These are phyloP conservation scores for Trypoxylus dichotomus DNA, from an alignment of 1,140 invertebrate species.

Conservation along the genomic window DNA sequence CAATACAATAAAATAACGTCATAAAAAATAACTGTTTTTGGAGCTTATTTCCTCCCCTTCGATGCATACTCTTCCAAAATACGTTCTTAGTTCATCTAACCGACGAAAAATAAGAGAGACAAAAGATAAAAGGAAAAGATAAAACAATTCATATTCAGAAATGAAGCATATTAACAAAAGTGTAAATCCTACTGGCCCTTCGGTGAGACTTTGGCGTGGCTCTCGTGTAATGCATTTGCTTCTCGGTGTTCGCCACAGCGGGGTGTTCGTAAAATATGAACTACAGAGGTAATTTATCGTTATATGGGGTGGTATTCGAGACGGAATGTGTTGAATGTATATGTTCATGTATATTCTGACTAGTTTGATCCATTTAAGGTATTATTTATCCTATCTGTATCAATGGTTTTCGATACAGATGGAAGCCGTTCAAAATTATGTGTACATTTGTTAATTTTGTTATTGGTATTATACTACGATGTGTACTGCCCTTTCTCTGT, in stretches of 20 bases:
- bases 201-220: conserved; percentile 4
- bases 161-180: not conserved
- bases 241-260: not conserved
- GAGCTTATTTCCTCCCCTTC: not conserved
- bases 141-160: no score
- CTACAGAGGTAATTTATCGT: conserved; percentile 8
- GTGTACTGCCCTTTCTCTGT: no score
- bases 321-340: not conserved
- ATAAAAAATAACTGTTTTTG: not conserved
- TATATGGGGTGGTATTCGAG: not conserved
- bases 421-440: no score
- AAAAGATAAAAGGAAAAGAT: no score
- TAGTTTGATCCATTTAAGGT: no score
- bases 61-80: no score
- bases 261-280: conserved; percentile 8
- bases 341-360: not conserved
- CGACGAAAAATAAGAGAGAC: no score
- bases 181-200: conserved; percentile 7
- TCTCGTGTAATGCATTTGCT: not conserved
- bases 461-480: no score
- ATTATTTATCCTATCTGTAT: no score
- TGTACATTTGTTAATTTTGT: no score
- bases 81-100: no score
- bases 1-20: not conserved
- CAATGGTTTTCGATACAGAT: no score